Evolutionary conservation across 1,140 invertebrate genomes (phyloP), one percentile per base, ranked within the genome.

Genomic region (Adelges cooleyi): DNA sequence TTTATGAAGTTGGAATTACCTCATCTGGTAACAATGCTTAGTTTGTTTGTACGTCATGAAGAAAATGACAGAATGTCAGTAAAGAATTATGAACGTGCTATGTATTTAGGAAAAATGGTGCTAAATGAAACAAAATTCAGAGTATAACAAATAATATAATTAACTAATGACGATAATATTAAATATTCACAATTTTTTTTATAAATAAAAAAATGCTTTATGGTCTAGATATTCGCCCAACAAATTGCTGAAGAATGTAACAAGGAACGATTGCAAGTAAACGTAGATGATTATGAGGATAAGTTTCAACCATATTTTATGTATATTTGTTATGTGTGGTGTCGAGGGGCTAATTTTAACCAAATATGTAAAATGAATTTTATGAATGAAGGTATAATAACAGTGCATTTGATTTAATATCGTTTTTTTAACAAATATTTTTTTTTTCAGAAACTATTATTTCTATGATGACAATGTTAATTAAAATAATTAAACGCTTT

Each of bases 31-130:
- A 85, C 97, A 13, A 75, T 99, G 8, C 79, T 99, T 2, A 95
- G 92, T 75, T 98, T 94, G 77, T 94, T 99, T 77, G 95, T 99
- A 1, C 99, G 95, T 74, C 92, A 98, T 75, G 96, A 99, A 74
- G 94, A 95, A 74, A 84, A 86, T 17, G 81, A 81, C 44, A 86
- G 93, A 73, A 80, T 84, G 71, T 86, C 90, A 0, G 90, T 89
- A 74, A 80, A 89, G 27, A 85, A 86, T 0, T 90, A 95, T 65
- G 89, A 95, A 72, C 75, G 99, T 5, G 83, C 89, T 3, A 92
- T 86, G 2, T 88, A 91, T 18, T 78, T 97, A 1, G 77, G 90
- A 69, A 84, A 89, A 72, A 85, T 93, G 81, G 89, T 91, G 82
- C 85, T 87, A 72, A 71, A 27, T 44, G 23, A 17, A 50, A 22